Conservation (phyloP, 2,113 vertebrate genomes). For the Tamias sibiricus region DNA sequence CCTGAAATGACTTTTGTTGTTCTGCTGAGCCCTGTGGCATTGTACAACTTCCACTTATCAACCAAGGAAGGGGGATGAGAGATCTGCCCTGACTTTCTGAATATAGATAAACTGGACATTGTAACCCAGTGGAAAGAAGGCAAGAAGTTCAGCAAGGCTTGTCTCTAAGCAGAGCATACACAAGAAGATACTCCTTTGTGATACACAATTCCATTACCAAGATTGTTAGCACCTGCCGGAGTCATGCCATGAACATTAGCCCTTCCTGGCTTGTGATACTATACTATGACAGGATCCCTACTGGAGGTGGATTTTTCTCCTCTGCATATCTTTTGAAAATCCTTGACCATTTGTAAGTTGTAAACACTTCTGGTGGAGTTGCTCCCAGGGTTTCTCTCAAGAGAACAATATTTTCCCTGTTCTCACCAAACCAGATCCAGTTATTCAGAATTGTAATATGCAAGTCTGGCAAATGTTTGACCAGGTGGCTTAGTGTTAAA, state of each 20-base stretch:
- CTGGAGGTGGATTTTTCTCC: conserved; percentile 36
- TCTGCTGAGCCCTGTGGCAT: not conserved
- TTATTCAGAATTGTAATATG: not conserved
- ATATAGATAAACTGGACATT: not conserved
- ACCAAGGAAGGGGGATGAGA: not conserved
- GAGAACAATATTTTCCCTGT: not conserved
- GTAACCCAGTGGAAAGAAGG: not conserved
- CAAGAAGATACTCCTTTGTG: not conserved
- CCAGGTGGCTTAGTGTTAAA: not conserved
- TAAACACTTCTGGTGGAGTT: conserved; percentile 30
- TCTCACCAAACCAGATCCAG: not conserved
- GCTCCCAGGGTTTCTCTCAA: conserved; percentile 55
- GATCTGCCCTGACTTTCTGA: not conserved
- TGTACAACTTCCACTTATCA: not conserved
- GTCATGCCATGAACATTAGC: conserved; percentile 32
- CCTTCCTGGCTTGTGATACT: not conserved
- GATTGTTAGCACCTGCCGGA: conserved; percentile 62
- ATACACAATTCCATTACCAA: not conserved
- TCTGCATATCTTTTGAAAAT: conserved; percentile 12
- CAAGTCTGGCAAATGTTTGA: not conserved
- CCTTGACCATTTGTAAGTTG: conserved; percentile 48
- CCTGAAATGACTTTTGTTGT: not conserved
- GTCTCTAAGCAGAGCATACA: not conserved
- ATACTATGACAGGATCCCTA: not conserved
- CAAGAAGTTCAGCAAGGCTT: not conserved